Evolutionary conservation across 2,797 vertebrate species (phyloP), one percentile per base, ranked within the genome.

Genomic region (Phataginus tetradactyla): DNA sequence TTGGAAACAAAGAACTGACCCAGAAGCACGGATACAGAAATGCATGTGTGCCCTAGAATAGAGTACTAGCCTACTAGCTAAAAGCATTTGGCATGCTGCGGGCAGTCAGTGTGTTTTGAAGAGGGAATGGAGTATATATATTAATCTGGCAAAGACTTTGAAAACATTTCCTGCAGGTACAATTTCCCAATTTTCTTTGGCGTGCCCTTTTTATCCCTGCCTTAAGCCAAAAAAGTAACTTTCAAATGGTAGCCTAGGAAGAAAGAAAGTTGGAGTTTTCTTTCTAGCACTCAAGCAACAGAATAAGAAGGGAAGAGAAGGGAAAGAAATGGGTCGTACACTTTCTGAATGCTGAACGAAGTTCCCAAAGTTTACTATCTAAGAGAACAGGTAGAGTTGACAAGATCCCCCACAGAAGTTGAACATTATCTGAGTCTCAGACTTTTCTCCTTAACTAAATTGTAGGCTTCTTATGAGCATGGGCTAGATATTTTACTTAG

Each of bases 191-290:
- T 55, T 84, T 39, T 77, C 71, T 64, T 63, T 51, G 13, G 6
- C 63, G 23, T 32, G 42, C 18, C 64, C 20, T 63, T 55, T 59
- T 86, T 23, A 78, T 55, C 39, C 51, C 18, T 37, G 20, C 29
- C 83, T 91, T 95, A 95, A 83, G 74, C 23, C 37, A 39, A 86
- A 87, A 79, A 29, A 84, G 86, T 14, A 53, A 4, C 69, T 78
- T 25, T 57, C 21, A 25, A 83, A n/a, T 20, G 21, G 39, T 64
- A 86, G 55, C 25, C 53, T n/a, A 7, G 77, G 34, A 86, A n/a
- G 27, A 57, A 83, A 83, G 32, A 49, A 49, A 66, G 55, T 37
- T 61, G 4, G 10, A 59, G 53, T 84, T 69, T 34, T 29, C 61
- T 72, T 86, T 64, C 69, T 45, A 95, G 17, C 34, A 55, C 45